A percentile compares a stretch with the other conserved stretches of the same genome.
Evolutionary conservation across 2,888 invertebrate genomes (phyloP).

Genomic region (Sinhomidia bicolor): DNA sequence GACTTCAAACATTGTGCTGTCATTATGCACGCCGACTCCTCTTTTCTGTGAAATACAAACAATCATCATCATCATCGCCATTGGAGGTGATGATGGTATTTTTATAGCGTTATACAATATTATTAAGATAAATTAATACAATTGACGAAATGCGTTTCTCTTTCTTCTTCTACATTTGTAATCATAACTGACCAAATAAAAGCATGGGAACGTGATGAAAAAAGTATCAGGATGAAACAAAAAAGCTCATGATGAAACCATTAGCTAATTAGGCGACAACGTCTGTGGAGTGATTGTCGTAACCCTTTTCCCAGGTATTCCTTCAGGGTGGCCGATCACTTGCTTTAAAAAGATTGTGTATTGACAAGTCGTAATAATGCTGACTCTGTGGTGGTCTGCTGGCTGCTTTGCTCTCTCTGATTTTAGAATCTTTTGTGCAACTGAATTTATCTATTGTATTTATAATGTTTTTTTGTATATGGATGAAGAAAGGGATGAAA

Average conservation of each 20-base stretch:
- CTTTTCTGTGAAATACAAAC: constrained; percentile 19
- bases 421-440: constrained; percentile 59
- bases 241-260: constrained; percentile 57
- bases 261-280: constrained; percentile 73
- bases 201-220: constrained; percentile 50
- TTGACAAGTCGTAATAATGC: constrained; percentile 74
- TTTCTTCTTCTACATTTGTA: too few species aligned
- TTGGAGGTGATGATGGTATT: constrained; percentile 25
- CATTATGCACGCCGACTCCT: constrained; percentile 49
- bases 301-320: constrained; percentile 36
- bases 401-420: too few species aligned
- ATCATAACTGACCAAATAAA: constrained; percentile 10
- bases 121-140: constrained; percentile 24
- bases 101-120: neutral
- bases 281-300: constrained; percentile 53
- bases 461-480: constrained; percentile 1
- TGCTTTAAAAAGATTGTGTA: constrained; percentile 62
- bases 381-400: constrained; percentile 73
- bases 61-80: neutral
- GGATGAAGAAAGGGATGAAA: neutral
- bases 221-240: constrained; percentile 19
- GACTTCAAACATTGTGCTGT: constrained; percentile 29
- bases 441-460: constrained; percentile 66
- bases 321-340: constrained; percentile 74
- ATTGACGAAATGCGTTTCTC: neutral